Percentiles rank a stretch among this genome's conserved stretches.
These are phyloP conservation scores for Tachysurus vachellii DNA, from an alignment of 2,113 vertebrate species.

Conservation along the genomic window DNA sequence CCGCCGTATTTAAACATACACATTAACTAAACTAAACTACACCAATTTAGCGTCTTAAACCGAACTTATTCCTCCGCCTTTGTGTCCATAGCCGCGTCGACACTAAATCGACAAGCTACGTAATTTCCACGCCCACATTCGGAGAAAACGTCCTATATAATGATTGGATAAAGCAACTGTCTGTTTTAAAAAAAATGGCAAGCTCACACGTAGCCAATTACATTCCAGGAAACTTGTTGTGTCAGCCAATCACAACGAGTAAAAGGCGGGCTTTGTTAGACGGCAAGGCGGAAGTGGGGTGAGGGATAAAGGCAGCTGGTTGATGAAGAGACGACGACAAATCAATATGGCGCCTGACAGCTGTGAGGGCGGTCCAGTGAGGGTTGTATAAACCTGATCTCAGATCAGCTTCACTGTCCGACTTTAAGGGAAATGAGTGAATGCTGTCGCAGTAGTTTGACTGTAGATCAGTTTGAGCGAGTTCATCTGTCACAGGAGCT, in stretches of 20 bases:
- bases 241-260: neutral
- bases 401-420: constrained; percentile 2
- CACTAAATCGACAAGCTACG: neutral
- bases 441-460: neutral
- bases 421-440: neutral
- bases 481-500: constrained; percentile 15
- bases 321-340: neutral
- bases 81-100: neutral
- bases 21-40: neutral
- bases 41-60: neutral
- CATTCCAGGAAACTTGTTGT: no score
- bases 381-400: neutral
- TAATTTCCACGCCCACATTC: neutral
- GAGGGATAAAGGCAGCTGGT: neutral
- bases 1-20: neutral
- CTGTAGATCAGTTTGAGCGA: neutral
- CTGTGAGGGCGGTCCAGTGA: no score
- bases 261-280: neutral
- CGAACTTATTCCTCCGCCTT: neutral
- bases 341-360: constrained; percentile 16
- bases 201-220: neutral
- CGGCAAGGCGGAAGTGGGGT: neutral
- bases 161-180: neutral
- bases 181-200: neutral
- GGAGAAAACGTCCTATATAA: neutral